Conservation (phyloP, 2,113 vertebrate genomes). For the Corvus moneduloides region DNA sequence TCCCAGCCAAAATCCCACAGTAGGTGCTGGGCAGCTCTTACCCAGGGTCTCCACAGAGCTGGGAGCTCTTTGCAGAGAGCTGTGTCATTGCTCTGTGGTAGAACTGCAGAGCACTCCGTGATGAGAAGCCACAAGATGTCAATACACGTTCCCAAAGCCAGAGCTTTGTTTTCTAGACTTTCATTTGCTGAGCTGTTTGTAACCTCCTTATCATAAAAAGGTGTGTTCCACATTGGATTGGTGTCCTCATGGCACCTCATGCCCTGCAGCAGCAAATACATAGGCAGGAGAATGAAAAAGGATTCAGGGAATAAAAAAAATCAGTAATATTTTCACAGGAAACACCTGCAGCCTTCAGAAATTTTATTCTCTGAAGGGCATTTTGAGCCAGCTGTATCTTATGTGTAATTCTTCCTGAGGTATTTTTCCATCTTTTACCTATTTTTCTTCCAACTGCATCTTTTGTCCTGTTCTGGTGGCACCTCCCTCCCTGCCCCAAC, state of each 20-base stretch:
- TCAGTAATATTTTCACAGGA: not conserved
- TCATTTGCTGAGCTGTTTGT: not conserved
- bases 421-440: not conserved
- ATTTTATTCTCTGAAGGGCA: not conserved
- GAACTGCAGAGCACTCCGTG: not conserved
- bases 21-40: not conserved
- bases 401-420: not conserved
- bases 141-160: not conserved
- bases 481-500: accelerated
- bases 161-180: not conserved
- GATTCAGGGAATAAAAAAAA: too few relatives aligned
- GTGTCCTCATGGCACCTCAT: not conserved
- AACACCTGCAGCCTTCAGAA: not conserved
- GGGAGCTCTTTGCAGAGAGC: not conserved
- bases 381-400: not conserved
- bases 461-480: not conserved
- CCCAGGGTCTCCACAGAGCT: too few relatives aligned
- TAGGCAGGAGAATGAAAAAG: not conserved
- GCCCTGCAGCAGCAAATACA: not conserved
- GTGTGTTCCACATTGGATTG: not conserved
- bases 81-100: not conserved
- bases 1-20: not conserved
- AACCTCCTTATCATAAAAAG: not conserved
- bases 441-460: accelerated
- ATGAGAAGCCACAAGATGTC: not conserved